These are phyloP conservation scores for Drosophila pallidifrons DNA, from an alignment of 1,140 invertebrate genomes.

Conservation along the genomic window DNA sequence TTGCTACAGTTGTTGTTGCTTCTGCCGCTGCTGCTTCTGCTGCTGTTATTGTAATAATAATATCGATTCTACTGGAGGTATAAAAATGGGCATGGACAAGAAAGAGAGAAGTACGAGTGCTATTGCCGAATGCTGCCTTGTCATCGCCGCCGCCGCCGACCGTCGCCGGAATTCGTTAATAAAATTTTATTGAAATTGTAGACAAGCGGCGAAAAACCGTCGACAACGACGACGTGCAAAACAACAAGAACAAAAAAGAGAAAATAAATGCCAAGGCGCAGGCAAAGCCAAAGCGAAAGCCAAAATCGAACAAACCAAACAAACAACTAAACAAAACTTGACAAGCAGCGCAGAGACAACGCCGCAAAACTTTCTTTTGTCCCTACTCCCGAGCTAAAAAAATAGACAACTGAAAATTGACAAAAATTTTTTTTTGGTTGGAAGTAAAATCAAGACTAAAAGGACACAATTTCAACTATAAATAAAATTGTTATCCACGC, in stretches of 20 bases:
- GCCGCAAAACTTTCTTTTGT: constrained; percentile 50
- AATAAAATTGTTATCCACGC: constrained; percentile 44
- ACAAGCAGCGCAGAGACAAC: constrained; percentile 49
- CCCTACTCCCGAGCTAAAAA: neutral
- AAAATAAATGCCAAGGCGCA: constrained; percentile 31
- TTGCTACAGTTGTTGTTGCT: constrained; percentile 66
- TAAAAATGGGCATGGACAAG: constrained; percentile 65
- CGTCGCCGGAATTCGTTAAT: constrained; percentile 85
- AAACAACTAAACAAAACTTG: constrained; percentile 52
- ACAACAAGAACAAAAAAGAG: constrained; percentile 55
- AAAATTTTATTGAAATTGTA: constrained; percentile 85
- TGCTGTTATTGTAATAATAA: constrained; percentile 80
- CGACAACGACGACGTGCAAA: constrained; percentile 73
- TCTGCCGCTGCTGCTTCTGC: constrained; percentile 22
- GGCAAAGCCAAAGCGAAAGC: constrained; percentile 51
- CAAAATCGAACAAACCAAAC: constrained; percentile 65
- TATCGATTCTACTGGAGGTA: constrained; percentile 80
- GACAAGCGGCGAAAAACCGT: constrained; percentile 83
- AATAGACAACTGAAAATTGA: constrained; percentile 32
- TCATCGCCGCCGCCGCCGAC: constrained; percentile 76
- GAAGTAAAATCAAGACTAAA: constrained; percentile 44
- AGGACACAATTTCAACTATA: constrained; percentile 44
- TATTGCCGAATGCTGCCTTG: constrained; percentile 58
- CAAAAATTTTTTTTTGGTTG: constrained; percentile 39
- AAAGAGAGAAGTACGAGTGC: constrained; percentile 22